Base-by-base conservation (phyloP, 2,888 invertebrate species). In the Arenicola marina region DNA sequence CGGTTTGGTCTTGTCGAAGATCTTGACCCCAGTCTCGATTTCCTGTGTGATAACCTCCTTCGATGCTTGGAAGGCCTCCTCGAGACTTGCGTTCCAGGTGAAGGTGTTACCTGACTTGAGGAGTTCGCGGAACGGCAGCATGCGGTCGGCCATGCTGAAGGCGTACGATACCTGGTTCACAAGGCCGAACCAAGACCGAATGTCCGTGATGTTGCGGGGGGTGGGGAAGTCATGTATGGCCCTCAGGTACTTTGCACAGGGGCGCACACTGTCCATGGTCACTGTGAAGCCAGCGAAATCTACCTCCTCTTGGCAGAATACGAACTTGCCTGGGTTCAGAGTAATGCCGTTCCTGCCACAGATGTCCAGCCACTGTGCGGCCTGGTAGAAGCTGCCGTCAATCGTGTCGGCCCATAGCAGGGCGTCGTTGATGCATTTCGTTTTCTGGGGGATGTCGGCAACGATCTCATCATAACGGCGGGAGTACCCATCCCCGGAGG, bases 221-320 rank as follows among this genome's bases (percentile, higher is more conserved):
- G 67, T 65, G 1, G 68, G 69, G 56, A 73, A 73, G 26, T 73
- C 64, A 1, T 45, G 24, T n/a, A 73, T 66, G 24, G 68, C 69
- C 51, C 65, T 62, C 31, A 70, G 43, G 57, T 67, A 72, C 55
- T 67, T 66, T 1, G 55, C 28, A 53, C 70, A 66, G 18, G 69
- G 69, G 53, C 66, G 67, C 28, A 72, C 59, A 26, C 61, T 68
- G 18, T 63, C 63, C 44, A 53, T 51, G 4, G 69, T 68, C 15
- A 74, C 69, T 34, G 67, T 67, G 48, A 75, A 74, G 3, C 72
- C 71, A 2, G 71, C 71, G 58, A 74, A 74, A 45, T 71, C 73
- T 2, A 70, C 72, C 2, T 48, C 51, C 33, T 63, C 62, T 28
- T 58, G 31, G 3, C 54, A 71, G 58, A 75, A 74, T 1, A 51